Conservation (phyloP, 2,888 invertebrate species). For the Conistra vaccinii region DNA sequence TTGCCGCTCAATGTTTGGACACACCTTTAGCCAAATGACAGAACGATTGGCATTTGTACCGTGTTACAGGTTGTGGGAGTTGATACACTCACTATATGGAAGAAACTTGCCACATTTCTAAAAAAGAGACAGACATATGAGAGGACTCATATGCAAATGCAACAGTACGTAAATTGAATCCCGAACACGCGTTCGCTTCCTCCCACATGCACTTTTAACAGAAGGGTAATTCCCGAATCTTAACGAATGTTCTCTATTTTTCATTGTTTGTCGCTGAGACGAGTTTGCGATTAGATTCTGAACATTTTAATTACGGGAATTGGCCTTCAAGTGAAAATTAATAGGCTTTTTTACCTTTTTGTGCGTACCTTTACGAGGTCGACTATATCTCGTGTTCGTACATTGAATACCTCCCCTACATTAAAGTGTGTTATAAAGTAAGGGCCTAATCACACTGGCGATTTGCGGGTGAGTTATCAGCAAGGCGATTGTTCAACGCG, state of each 20-base stretch:
- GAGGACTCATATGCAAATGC: conserved; percentile 48
- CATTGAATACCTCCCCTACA: neutral
- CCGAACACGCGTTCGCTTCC: conserved; percentile 22
- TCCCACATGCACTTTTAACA: conserved; percentile 3
- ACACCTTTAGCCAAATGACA: too few relatives aligned
- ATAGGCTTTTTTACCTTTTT: conserved; percentile 12
- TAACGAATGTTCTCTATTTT: too few relatives aligned
- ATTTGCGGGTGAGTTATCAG: too few relatives aligned
- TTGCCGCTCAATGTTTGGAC: too few relatives aligned
- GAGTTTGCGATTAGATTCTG: too few relatives aligned
- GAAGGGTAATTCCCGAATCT: too few relatives aligned
- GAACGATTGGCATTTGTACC: too few relatives aligned
- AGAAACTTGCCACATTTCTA: conserved; percentile 14
- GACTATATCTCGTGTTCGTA: too few relatives aligned
- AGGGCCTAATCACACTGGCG: too few relatives aligned
- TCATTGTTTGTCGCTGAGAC: too few relatives aligned
- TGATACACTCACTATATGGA: neutral
- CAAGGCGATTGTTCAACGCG: too few relatives aligned
- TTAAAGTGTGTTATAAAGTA: neutral
- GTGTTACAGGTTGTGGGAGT: neutral
- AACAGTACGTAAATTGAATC: conserved; percentile 33
- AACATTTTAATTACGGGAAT: too few relatives aligned
- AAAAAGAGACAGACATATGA: conserved; percentile 11
- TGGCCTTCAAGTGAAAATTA: neutral
- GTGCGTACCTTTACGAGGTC: neutral